Evolutionary conservation across 2,113 vertebrate genomes (phyloP), one percentile per base, ranked within the genome.

Genomic region (Chascanopsetta lugubris): DNA sequence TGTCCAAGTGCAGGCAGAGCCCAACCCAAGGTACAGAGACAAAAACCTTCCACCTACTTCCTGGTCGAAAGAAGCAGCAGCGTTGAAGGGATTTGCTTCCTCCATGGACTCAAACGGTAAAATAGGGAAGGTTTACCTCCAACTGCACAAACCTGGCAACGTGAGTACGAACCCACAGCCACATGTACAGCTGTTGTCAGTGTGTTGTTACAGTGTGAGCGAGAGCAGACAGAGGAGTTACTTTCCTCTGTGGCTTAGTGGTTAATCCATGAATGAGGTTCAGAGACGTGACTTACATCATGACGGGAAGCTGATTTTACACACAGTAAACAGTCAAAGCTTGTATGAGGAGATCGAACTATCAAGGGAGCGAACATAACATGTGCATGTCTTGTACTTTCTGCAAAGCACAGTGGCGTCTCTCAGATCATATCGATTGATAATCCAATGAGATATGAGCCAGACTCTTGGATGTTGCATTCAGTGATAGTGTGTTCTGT

Each of bases 121-220:
- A 86, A 66, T 77, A 47, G 92, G 90, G 66, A 78, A 85, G 25
- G 89, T 88, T 61, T 91, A 83, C 49, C 80, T 92, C 15, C 90
- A 80, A 57, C 83, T 82, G 2, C 87, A 61, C 49, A 92, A 88
- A 82, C 24, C 79, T 48, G 88, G 79, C 0, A 90, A 90, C 77
- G 92, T 93, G 72, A 90, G 90, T 83, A 43, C 25, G 13, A 8
- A 26, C 3, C 24, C 24, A 2, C 26, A 11, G 5, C 2, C 4
- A 29, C 22, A 5, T 21, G 26, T 15, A 12, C 10, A 6, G 5
- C 20, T 40, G 29, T 26, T 12, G 15, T 30, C 8, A 8, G 4
- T 30, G 29, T 30, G 29, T 5, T 4, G 29, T n/a, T n/a, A n/a
- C n/a, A n/a, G n/a, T n/a, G n/a, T n/a, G n/a, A n/a, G n/a, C n/a